A percentile compares a stretch with the other conserved stretches of the same genome.
phyloP scores from a whole-genome alignment of 2,797 vertebrate species.

The Acrossocheilus fasciatus region DNA sequence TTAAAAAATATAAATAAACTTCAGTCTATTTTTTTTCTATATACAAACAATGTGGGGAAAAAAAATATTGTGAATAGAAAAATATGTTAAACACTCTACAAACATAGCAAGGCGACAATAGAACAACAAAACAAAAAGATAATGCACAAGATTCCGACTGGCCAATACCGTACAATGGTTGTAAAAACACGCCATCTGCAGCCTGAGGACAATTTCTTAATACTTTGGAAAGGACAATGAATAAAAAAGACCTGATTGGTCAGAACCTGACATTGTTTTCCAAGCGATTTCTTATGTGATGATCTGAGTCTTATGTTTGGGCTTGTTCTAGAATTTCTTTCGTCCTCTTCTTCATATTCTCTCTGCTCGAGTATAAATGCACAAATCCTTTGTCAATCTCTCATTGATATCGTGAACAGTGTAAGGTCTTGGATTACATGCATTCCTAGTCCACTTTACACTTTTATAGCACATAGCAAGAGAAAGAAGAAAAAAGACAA shows the following conservation, averaged over 20 bases:
- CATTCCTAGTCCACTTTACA: conserved; percentile 75
- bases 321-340: conserved; percentile 51
- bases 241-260: conserved; percentile 65
- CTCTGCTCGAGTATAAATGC: conserved; percentile 58
- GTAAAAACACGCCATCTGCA: conserved; percentile 60
- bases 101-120: conserved; percentile 74
- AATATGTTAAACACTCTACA: conserved; percentile 83
- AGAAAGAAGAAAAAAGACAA: conserved; percentile 64
- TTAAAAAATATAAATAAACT: conserved; percentile 75
- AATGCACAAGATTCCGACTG: conserved; percentile 71
- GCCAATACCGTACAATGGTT: conserved; percentile 70
- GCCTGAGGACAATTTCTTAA: conserved; percentile 78
- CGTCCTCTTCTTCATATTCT: conserved; percentile 57
- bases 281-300: conserved; percentile 35
- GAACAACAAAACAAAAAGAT: conserved; percentile 67
- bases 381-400: conserved; percentile 85
- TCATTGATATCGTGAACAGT: conserved; percentile 90
- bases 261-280: conserved; percentile 50
- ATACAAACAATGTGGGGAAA: conserved; percentile 70
- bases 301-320: conserved; percentile 62
- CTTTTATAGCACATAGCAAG: conserved; percentile 73
- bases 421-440: conserved; percentile 93
- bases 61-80: conserved; percentile 84
- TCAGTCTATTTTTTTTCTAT: conserved; percentile 66
- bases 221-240: conserved; percentile 81